Base-by-base conservation (phyloP, 2,797 vertebrate species). In the Cirrhinus mrigala region DNA sequence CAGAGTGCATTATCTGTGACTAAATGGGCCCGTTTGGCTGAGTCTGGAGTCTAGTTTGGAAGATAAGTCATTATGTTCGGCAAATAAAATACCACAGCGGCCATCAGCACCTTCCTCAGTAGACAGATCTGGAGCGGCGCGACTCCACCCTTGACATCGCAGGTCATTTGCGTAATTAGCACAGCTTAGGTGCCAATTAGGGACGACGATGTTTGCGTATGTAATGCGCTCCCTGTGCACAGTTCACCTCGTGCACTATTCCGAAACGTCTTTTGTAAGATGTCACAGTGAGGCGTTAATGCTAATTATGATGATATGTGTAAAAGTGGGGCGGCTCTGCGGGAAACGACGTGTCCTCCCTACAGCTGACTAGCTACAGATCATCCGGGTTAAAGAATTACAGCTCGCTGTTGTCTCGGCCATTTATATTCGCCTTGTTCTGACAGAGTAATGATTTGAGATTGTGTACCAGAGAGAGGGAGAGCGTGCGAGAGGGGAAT, bases 81-180 rank as follows among this genome's bases (percentile, higher is more conserved):
- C 91, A 91, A 90, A 92, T 91, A 92, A 94, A 94, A 94, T 93
- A 92, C 91, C 94, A 94, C 14, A 90, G 89, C 56, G 89, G 91
- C 90, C 93, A 92, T 92, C 92, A 92, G 91, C 91, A 90, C 81
- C 86, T 90, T 80, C 79, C 78, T 66, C 48, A 83, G 91, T 89
- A 56, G 33, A 73, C 83, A 89, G 90, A 90, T 88, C 48, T 50
- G 85, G 85, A 79, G 87, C 91, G 87, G 87, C 70, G 89, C 89
- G 86, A 87, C 75, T 84, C 64, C 76, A 70, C 83, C 64, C 83
- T 33, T 79, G 75, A 79, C 83, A 78, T 79, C 64, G 14, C 75
- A 60, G 83, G 75, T 79, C 83, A 20, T 83, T 83, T 52, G 82
- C 68, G 74, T 78, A 77, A 84, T 78, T 78, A 69, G 33, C 74